Evolutionary conservation across 2,797 vertebrate species (phyloP).

Genomic region (Melanotaenia trifasciata): DNA sequence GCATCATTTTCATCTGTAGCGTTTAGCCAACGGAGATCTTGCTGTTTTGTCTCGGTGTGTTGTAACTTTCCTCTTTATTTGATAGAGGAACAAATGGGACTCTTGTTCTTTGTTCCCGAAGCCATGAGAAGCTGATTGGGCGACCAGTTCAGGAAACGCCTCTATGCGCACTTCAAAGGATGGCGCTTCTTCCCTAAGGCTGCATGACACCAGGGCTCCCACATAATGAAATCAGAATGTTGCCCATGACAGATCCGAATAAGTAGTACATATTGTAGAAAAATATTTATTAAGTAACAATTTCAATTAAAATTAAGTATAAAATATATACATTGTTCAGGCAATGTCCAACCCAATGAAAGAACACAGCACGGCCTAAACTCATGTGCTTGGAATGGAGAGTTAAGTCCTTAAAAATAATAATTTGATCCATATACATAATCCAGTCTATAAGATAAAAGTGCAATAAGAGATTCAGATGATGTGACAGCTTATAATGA

Average conservation of each 20-base stretch:
- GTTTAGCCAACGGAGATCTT: conserved; percentile 13
- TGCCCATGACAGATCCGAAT: conserved; percentile 9
- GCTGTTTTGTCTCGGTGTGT: conserved; percentile 33
- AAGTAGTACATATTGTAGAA: conserved; percentile 21
- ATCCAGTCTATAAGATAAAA: conserved; percentile 44
- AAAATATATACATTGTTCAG: conserved; percentile 39
- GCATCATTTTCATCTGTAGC: conserved; percentile 55
- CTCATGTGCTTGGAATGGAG: background rate
- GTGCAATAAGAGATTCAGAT: conserved; percentile 54
- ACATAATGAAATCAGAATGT: conserved; percentile 50
- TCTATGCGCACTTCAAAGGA: conserved; percentile 81
- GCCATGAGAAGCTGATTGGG: conserved; percentile 72
- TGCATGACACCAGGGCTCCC: conserved; percentile 47
- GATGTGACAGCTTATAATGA: background rate
- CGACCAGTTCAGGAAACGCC: conserved; percentile 78
- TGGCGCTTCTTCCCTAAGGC: conserved; percentile 47
- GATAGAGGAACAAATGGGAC: conserved; percentile 60
- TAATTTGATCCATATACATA: background rate
- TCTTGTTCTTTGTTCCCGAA: conserved; percentile 65
- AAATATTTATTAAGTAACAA: conserved; percentile 78
- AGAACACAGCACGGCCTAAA: background rate
- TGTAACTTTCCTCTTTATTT: conserved; percentile 65
- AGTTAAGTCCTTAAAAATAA: background rate
- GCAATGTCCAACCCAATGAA: conserved; percentile 24
- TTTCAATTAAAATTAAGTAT: conserved; percentile 47